Conservation (phyloP, 2,888 invertebrate genomes). For the Allolobophora icterica region DNA sequence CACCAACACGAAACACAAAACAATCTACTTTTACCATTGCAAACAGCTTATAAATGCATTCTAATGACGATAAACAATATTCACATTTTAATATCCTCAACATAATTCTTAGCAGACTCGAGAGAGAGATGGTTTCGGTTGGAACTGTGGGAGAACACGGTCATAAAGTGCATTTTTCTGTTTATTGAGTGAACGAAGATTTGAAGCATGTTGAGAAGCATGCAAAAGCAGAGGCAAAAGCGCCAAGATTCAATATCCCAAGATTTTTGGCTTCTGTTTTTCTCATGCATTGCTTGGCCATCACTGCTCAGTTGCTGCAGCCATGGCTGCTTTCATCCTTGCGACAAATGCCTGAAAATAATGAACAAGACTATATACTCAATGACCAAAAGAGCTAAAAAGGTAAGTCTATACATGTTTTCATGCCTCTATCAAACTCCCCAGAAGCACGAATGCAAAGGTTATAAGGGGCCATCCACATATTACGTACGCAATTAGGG, state of each 20-base stretch:
- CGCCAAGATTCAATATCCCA: not conserved
- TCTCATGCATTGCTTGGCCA: not conserved
- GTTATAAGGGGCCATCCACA: too few relatives aligned
- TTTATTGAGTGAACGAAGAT: not conserved
- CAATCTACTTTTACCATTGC: constrained; percentile 6
- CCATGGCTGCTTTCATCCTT: constrained; percentile 53
- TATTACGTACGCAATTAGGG: too few relatives aligned
- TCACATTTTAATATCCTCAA: not conserved
- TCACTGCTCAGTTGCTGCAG: constrained; percentile 26
- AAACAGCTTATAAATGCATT: constrained; percentile 17
- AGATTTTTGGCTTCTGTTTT: not conserved
- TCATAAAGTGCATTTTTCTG: not conserved
- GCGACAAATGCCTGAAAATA: constrained; percentile 54
- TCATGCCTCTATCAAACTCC: too few relatives aligned
- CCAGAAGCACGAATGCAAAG: too few relatives aligned
- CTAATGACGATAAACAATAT: not conserved
- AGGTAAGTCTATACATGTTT: too few relatives aligned
- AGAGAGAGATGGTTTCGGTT: not conserved
- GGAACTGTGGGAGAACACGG: not conserved
- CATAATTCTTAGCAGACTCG: not conserved
- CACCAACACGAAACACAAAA: not conserved
- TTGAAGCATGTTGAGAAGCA: not conserved
- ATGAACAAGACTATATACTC: not conserved
- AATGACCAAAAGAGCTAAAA: not conserved
- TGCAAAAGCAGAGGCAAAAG: constrained; percentile 2